Evolutionary conservation across 2,888 invertebrate genomes (phyloP).

Genomic region (Cephus runcator): DNA sequence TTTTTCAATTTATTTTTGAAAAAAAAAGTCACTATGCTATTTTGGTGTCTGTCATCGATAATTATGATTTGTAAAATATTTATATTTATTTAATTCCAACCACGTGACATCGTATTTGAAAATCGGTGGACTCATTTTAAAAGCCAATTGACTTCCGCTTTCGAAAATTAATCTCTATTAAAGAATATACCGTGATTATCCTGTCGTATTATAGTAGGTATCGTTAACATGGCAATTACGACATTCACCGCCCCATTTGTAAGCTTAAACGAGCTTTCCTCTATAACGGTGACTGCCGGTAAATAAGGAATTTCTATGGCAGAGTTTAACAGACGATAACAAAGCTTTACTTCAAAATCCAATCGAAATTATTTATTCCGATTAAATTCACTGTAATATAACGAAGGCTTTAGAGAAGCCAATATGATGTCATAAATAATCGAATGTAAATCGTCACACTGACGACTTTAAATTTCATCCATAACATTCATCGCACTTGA

Average conservation of each 20-base stretch:
- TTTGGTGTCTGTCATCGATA: neutral
- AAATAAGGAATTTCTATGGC: neutral
- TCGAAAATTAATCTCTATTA: neutral
- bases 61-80: neutral
- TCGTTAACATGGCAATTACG: neutral
- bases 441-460: neutral
- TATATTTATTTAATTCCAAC: neutral
- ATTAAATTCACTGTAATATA: neutral
- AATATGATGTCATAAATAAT: neutral
- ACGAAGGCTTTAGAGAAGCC: neutral
- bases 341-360: neutral
- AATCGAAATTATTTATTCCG: neutral
- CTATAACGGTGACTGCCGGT: neutral
- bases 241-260: neutral
- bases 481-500: neutral
- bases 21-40: neutral
- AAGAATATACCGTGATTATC: neutral
- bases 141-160: neutral
- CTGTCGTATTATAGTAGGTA: neutral
- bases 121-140: neutral
- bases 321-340: neutral
- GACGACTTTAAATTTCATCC: neutral
- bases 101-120: neutral
- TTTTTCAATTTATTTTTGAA: neutral
- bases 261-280: neutral